A percentile compares a stretch with the other conserved stretches of the same genome.
Evolutionary conservation across 2,113 vertebrate species (phyloP).

Genomic region (Albula glossodonta): DNA sequence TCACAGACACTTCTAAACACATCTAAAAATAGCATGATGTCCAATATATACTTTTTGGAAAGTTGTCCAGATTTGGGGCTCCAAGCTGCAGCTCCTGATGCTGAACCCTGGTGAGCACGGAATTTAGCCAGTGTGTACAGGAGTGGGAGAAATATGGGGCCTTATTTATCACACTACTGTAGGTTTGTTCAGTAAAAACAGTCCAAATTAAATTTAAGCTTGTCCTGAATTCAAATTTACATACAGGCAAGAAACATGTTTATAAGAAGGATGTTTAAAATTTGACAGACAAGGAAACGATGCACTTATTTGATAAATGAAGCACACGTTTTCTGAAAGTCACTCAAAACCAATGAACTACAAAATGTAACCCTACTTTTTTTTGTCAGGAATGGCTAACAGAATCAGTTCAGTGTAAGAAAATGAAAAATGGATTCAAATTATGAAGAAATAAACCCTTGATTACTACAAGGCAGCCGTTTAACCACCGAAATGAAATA

Average conservation of each 20-base stretch:
- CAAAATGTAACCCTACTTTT: conserved; percentile 25
- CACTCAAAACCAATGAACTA: background rate
- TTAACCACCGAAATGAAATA: background rate
- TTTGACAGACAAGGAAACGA: too few species aligned
- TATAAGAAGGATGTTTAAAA: too few species aligned
- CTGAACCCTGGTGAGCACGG: too few species aligned
- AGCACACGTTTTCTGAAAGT: background rate
- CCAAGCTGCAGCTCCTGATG: too few species aligned
- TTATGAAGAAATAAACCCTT: conserved; percentile 20
- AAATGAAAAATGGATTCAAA: conserved; percentile 26
- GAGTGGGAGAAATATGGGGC: background rate
- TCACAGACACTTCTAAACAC: too few species aligned
- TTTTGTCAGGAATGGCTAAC: conserved; percentile 63
- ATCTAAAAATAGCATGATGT: too few species aligned
- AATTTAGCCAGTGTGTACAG: background rate
- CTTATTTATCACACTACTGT: background rate
- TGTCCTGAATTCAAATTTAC: too few species aligned
- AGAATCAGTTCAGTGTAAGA: conserved; percentile 68
- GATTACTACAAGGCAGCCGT: background rate
- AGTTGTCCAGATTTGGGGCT: too few species aligned
- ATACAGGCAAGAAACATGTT: too few species aligned
- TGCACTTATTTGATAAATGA: background rate
- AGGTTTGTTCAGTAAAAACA: too few species aligned
- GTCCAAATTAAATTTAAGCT: too few species aligned
- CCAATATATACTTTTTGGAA: too few species aligned